phyloP scores from a whole-genome alignment of 2,888 invertebrate genomes.

The Lasius fuliginosus region DNA sequence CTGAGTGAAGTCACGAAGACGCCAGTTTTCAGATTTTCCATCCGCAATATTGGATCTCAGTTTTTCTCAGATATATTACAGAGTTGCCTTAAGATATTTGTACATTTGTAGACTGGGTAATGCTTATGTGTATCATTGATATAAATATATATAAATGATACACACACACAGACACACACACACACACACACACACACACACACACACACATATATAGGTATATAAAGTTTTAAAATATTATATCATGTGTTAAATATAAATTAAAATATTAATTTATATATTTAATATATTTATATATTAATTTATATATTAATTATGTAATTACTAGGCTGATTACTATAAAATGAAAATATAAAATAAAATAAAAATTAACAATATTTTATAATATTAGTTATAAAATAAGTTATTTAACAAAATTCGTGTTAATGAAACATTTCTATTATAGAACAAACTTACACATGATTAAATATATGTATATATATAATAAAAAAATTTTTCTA shows the following conservation, averaged over 20 bases:
- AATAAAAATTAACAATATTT: neutral
- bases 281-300: neutral
- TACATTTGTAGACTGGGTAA: neutral
- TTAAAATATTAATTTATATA: neutral
- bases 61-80: constrained; percentile 10
- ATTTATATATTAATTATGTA: neutral
- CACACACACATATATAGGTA: too few species aligned
- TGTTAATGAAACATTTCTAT: neutral
- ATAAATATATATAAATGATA: neutral
- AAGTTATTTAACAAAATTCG: neutral
- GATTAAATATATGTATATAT: neutral
- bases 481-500: neutral
- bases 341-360: too few species aligned
- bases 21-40: constrained; percentile 44
- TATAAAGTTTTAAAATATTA: constrained; percentile 1
- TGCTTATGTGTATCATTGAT: neutral
- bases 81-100: neutral
- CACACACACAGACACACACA: too few species aligned
- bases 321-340: too few species aligned
- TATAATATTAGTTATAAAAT: neutral
- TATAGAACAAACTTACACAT: neutral
- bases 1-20: constrained; percentile 43
- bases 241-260: neutral
- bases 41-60: constrained; percentile 39
- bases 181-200: too few species aligned